Base-by-base conservation (phyloP, 2,888 invertebrate species). In the Meiosimyza decipiens region DNA sequence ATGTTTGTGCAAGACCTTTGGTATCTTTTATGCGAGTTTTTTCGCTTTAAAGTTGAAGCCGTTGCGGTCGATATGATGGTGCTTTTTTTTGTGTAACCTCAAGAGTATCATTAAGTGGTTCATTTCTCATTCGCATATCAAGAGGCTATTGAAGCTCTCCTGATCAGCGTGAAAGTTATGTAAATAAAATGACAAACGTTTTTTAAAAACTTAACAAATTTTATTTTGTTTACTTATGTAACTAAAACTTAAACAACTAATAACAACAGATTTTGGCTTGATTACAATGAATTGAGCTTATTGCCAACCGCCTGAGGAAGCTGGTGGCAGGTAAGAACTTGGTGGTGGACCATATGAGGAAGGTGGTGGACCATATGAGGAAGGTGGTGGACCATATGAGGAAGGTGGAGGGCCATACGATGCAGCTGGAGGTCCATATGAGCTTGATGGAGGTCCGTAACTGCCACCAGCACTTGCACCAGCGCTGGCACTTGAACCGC, bases 161-260 rank as follows among this genome's bases (percentile, higher is more conserved):
- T 54, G 55, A 15, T 28, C 40, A 40, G 52, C 55, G 55, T 16
- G 66, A 66, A 66, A 66, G 66, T 66, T 51, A 22, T 28, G 59
- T 16, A 50, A 69, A 28, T 69, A 15, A 60, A 67, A 57, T 57
- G 6, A 69, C n/a, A 28, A 59, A 50, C 2, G 54, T 67, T 13
- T 57, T 6, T 67, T 67, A 70, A 62, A 70, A 63, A 54, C 40
- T 62, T 16, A 49, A 40, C 40, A 40, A 40, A 52, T n/a, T 63
- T 47, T 54, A 15, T 54, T 55, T 15, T 16, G 18, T 54, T 55
- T 67, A 22, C 71, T 74, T 77, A 74, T 54, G 55, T 73, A 75
- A 76, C 70, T 74, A 74, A 40, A 40, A 71, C 74, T 73, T 77
- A 75, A 55, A 74, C 59, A 77, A 72, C 74, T 75, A 77, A 71